Conservation (phyloP, 2,888 invertebrate species). For the Drosophila anomalata region DNA sequence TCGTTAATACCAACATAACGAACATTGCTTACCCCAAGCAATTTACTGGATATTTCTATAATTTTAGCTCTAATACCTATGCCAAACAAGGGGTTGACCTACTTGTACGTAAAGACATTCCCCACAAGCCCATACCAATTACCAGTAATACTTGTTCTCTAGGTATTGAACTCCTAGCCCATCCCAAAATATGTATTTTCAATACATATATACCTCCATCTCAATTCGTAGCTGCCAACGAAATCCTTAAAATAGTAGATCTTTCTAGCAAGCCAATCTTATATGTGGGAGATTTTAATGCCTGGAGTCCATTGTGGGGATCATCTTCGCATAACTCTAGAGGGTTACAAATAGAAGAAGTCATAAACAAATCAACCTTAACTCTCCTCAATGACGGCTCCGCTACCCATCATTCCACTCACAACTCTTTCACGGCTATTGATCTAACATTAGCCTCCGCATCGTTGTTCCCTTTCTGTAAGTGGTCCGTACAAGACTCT, state of each 20-base stretch:
- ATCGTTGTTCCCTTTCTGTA: conserved; percentile 12
- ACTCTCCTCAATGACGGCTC: conserved; percentile 22
- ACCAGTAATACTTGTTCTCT: no score
- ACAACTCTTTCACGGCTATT: conserved; percentile 26
- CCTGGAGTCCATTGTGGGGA: conserved; percentile 24
- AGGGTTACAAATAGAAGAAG: conserved; percentile 15
- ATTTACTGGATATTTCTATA: no score
- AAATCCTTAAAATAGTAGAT: conserved; percentile 16
- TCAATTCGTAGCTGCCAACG: not conserved
- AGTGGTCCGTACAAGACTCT: conserved; percentile 16
- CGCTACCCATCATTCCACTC: conserved; percentile 26
- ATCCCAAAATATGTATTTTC: no score
- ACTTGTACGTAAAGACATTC: no score
- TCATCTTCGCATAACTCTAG: conserved; percentile 6
- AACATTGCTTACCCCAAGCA: no score
- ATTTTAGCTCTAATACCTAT: no score
- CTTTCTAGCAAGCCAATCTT: conserved; percentile 14
- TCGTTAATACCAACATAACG: no score
- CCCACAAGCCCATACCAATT: no score
- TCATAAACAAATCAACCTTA: conserved; percentile 12
- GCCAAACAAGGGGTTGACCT: no score
- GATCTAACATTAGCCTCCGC: conserved; percentile 15
- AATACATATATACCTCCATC: no score
- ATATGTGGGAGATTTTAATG: conserved; percentile 28
- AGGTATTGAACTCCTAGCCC: no score